phyloP scores from a whole-genome alignment of 2,113 vertebrate genomes.

The Anarhynchus alexandrinus region DNA sequence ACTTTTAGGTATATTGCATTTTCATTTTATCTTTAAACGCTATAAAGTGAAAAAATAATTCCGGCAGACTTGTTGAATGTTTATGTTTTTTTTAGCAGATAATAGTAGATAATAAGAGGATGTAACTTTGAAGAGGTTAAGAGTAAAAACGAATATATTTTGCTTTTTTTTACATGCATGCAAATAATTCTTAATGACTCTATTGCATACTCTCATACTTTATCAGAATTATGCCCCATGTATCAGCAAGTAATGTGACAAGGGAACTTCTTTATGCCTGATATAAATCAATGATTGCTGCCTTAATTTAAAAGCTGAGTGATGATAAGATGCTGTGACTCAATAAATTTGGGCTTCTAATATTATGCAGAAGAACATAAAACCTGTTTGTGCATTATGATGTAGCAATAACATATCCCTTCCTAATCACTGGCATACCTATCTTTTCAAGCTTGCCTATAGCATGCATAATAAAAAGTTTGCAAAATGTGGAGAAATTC shows the following conservation, averaged over 20 bases:
- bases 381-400: slow-evolving; percentile 70
- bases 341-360: slow-evolving; percentile 68
- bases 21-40: neutral
- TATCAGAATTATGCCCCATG: slow-evolving; percentile 35
- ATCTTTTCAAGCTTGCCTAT: slow-evolving; percentile 63
- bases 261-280: slow-evolving; percentile 49
- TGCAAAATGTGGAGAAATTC: slow-evolving; percentile 59
- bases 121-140: slow-evolving; percentile 19
- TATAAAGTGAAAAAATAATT: slow-evolving; percentile 9
- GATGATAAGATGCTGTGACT: slow-evolving; percentile 61
- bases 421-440: slow-evolving; percentile 59
- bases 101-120: neutral
- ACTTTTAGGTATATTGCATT: neutral
- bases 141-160: neutral
- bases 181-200: slow-evolving; percentile 60
- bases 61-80: neutral
- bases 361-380: slow-evolving; percentile 70
- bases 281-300: slow-evolving; percentile 58
- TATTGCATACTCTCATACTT: neutral
- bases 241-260: slow-evolving; percentile 56
- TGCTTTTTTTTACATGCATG: neutral
- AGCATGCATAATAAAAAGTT: slow-evolving; percentile 70
- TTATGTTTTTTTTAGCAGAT: neutral
- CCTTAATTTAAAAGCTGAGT: slow-evolving; percentile 67
- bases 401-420: slow-evolving; percentile 63